These are phyloP conservation scores for Monopis laevigella DNA, from an alignment of 2,888 invertebrate genomes.

Conservation along the genomic window DNA sequence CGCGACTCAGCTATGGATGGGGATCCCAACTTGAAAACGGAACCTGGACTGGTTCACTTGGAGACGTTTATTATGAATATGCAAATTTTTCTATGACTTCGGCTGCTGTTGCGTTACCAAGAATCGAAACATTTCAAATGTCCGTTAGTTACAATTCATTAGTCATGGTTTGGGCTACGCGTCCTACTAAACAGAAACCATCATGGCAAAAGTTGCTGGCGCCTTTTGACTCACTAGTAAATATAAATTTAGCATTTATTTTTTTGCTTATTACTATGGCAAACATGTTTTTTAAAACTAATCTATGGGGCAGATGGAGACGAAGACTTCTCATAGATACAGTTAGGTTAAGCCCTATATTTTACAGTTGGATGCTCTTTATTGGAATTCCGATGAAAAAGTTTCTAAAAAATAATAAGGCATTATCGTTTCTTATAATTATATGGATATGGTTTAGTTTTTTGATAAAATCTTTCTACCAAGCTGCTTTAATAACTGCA, in stretches of 20 bases:
- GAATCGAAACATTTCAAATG: neutral
- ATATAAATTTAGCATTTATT: neutral
- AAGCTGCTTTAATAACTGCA: conserved; percentile 2
- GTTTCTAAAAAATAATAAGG: conserved; percentile 1
- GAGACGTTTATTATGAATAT: neutral
- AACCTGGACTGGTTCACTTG: conserved; percentile 4
- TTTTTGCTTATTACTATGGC: neutral
- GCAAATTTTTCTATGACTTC: conserved; percentile 8
- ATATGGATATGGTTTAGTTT: conserved; percentile 8
- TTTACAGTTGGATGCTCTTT: conserved; percentile 4
- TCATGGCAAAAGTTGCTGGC: neutral
- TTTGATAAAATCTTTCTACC: conserved; percentile 2
- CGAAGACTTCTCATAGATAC: neutral
- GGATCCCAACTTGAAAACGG: conserved; percentile 2
- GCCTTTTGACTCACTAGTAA: neutral
- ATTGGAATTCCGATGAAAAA: neutral
- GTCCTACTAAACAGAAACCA: neutral
- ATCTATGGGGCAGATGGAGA: neutral
- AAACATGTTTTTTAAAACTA: neutral
- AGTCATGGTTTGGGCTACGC: neutral
- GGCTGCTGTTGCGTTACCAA: neutral
- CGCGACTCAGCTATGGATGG: neutral
- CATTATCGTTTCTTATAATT: neutral
- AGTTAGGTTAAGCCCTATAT: neutral
- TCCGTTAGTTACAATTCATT: neutral